Evolutionary conservation across 2,113 vertebrate genomes (phyloP), one percentile per base, ranked within the genome.

Genomic region (Ceratotherium simum): DNA sequence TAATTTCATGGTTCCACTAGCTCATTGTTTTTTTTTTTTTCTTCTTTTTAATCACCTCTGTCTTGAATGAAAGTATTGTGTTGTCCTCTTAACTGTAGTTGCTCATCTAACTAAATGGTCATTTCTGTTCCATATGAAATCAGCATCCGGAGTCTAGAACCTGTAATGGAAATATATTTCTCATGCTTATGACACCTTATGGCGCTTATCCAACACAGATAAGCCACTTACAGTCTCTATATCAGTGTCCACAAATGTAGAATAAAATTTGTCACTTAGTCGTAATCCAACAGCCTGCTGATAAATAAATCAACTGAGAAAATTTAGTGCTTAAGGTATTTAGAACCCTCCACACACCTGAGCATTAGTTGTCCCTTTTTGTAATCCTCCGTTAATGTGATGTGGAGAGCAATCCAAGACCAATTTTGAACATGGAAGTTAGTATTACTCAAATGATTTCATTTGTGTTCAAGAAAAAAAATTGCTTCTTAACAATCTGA

Each of bases 381-480:
- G 31, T 80, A 82, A 82, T 70, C 48, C 12, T 95, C n/a, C 51
- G 46, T 84, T 88, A 78, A 70, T 51, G 39, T 51, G 56, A 83
- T 27, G 7, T 72, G 81, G 36, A 65, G 33, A 80, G 62, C 82
- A 95, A 95, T 18, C 23, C 60, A 85, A 82, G 84, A 75, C n/a
- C 58, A 95, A 70, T 86, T 96, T 76, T 97, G 14, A 95, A 87
- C 29, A 93, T 80, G 93, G 93, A 97, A 95, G 62, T 95, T 95
- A 96, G 64, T 95, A 97, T 92, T 90, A 86, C 20, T 16, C 46
- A 92, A 97, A 95, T 78, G 85, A 94, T 87, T 80, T 96, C 72
- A 91, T 33, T 36, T 95, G 51, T 97, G 20, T 79, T 97, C 46
- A 93, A 96, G 29, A 16, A 76, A 96, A 96, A 91, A 89, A 72